Base-by-base conservation (phyloP, 2,888 invertebrate species). In the Troides oblongomaculatus region DNA sequence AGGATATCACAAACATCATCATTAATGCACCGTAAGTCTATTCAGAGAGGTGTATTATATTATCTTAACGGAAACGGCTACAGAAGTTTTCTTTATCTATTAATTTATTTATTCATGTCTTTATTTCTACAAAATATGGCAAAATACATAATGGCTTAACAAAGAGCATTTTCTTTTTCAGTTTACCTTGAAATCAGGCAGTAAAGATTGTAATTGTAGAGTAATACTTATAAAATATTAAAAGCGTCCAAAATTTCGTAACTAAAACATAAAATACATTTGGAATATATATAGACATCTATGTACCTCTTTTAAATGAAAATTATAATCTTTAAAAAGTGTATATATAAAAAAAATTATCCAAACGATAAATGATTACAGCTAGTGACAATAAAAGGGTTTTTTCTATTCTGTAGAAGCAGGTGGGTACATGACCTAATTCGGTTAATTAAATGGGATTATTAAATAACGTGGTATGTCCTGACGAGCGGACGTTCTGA, bases 391-490 rank as follows among this genome's bases (percentile, higher is more conserved):
- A 12, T 18, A 53, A 53, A 53, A 53, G n/a, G 53, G 53, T n/a
- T 53, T 53, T 53, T 53, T n/a, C 1, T 14, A 46, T 46, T n/a
- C 46, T 53, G 6, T 53, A 53, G 53, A 6, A 18, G 17, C 23
- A 63, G 30, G 18, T 53, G 30, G 25, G 39, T 7, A 53, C 30
- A 59, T 56, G 70, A 70, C 71, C 73, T 64, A 71, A 70, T 69
- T 67, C 60, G 63, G 66, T 69, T 68, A 67, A 61, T 72, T 69
- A 90, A 92, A 92, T 89, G 79, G 84, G 90, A 91, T 92, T 90
- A 90, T 82, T 81, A 77, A 78, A 68, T 72, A 72, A 71, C 73
- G 66, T 73, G 73, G 67, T 76, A 74, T 75, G 77, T 78, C 77
- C 74, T 76, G 71, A 73, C 74, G 76, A 75, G 77, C 78, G 80